Conservation (phyloP, 2,888 invertebrate species). For the Volucella bombylans region DNA sequence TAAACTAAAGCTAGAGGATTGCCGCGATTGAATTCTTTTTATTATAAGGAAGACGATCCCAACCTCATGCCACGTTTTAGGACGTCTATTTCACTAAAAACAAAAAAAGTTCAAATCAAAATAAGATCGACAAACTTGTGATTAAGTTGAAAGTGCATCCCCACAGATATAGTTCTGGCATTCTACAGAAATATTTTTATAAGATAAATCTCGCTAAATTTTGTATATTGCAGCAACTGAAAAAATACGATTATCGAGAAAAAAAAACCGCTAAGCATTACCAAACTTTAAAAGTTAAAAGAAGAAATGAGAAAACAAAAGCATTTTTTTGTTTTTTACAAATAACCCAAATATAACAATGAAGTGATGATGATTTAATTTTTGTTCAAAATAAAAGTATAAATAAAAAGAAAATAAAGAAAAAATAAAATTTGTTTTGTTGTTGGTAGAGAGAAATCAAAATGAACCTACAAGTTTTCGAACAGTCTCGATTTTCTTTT, state of each 20-base stretch:
- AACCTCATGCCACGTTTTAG: not conserved
- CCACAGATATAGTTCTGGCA: not conserved
- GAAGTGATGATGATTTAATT: conserved; percentile 32
- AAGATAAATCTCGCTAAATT: conserved; percentile 13
- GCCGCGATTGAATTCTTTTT: not conserved
- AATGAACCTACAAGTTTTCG: conserved; percentile 90
- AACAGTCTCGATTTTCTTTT: conserved; percentile 92
- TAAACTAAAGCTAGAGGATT: no score
- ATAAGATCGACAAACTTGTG: no score
- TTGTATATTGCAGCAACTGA: conserved; percentile 31
- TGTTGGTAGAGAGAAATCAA: conserved; percentile 45
- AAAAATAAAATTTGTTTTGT: conserved; percentile 23
- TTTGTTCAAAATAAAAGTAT: conserved; percentile 22
- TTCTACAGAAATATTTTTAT: not conserved
- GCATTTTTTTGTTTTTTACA: conserved; percentile 17
- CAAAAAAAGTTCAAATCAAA: no score
- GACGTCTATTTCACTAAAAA: not conserved
- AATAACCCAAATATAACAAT: conserved; percentile 12
- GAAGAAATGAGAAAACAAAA: not conserved
- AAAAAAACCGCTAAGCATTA: conserved; percentile 61
- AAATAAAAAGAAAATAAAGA: conserved; percentile 32
- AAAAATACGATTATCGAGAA: not conserved
- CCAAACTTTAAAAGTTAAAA: conserved; percentile 20
- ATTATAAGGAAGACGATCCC: not conserved
- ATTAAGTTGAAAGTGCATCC: conserved; percentile 28